Conservation (phyloP, 2,797 vertebrate genomes). For the Psittacula derbiana region DNA sequence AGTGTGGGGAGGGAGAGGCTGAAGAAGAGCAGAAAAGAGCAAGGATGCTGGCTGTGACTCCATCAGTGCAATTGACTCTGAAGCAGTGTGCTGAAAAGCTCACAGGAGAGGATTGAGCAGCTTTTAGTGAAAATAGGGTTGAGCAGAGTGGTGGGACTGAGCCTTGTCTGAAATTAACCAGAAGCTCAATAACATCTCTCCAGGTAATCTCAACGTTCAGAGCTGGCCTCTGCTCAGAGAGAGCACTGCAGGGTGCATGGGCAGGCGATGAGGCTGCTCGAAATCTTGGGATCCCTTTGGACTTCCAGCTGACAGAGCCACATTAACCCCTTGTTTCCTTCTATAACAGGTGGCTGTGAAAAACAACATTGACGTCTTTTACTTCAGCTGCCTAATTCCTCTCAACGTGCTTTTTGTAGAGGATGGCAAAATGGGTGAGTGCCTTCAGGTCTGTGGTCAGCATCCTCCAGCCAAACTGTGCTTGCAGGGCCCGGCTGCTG, state of each 20-base stretch:
- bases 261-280: background rate
- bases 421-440: constrained; percentile 98
- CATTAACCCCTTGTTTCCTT: constrained; percentile 36
- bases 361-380: constrained; percentile 99
- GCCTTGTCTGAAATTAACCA: background rate
- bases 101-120: background rate
- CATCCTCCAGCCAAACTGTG: background rate
- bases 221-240: background rate
- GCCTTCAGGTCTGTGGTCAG: background rate
- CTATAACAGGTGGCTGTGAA: constrained; percentile 93
- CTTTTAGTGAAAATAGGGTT: background rate
- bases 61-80: background rate
- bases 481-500: background rate
- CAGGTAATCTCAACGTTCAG: background rate
- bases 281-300: background rate
- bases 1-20: background rate
- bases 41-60: background rate
- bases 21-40: background rate
- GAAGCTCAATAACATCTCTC: background rate
- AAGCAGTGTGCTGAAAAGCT: background rate
- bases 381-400: constrained; percentile 98
- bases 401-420: constrained; percentile 97
- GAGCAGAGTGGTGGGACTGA: background rate
- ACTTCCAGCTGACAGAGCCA: background rate
- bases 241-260: fast-evolving